Base-by-base conservation (phyloP, 2,113 vertebrate species). In the Tylochromis polylepis region DNA sequence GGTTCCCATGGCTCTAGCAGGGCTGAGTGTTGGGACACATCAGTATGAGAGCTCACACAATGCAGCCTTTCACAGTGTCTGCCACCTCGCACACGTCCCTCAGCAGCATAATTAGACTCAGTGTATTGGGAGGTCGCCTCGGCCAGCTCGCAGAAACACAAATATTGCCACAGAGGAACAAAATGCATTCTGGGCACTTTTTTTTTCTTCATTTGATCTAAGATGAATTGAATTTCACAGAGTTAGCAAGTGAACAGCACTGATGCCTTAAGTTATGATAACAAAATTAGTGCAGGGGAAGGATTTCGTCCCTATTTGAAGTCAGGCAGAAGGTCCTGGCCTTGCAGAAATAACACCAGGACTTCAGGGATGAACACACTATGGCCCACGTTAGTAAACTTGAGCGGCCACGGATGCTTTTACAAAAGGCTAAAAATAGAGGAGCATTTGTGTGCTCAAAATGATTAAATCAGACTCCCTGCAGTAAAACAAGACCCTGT, bases 161-260 rank as follows among this genome's bases (percentile, higher is more conserved):
- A 96, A 96, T 95, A 96, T 96, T 96, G 93, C 92, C 94, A 93
- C 92, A 95, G 88, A 94, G 94, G 95, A 96, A 96, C 94, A 96
- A 96, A 96, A 95, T 94, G 93, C 93, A 94, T 96, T 95, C 92
- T 93, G 82, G 90, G 89, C 78, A 87, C 34, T 91, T 90, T 85
- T 88, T 91, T 86, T 87, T 90, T 90, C 87, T 88, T 93, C 90
- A 92, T 93, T 94, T 94, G 93, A 95, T 95, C 93, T 93, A 79
- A 85, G 88, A 85, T 91, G 94, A 95, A 94, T 96, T 95, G 91
- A 95, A 95, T 96, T 95, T 95, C 94, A 93, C 95, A 92, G 92
- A 60, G 91, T 94, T 95, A 91, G 94, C 94, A 95, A 90, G 90
- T 90, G 94, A 93, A 90, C 81, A 60, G 88, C 90, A 88, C 92